Percentiles rank a stretch among this genome's conserved stretches.
Evolutionary conservation across 2,888 invertebrate species (phyloP).

Genomic region (Lumbricus terrestris): DNA sequence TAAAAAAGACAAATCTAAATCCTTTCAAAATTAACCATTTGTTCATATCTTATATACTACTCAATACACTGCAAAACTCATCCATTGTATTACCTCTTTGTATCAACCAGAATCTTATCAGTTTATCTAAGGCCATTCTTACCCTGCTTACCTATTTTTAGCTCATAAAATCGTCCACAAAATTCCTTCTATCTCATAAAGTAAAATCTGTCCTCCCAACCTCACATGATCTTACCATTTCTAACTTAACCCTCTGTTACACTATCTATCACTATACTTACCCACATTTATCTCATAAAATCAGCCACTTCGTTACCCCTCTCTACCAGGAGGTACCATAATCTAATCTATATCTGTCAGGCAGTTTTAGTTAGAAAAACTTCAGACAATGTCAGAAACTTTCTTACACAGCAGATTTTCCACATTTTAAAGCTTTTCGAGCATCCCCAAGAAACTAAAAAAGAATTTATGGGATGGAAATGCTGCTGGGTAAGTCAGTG

Average conservation of each 20-base stretch:
- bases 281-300: background rate
- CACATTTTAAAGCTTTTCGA: background rate
- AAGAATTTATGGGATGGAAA: background rate
- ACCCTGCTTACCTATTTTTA: too few relatives aligned
- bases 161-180: too few relatives aligned
- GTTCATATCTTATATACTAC: background rate
- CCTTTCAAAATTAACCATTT: background rate
- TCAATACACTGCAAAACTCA: background rate
- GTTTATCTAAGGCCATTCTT: too few relatives aligned
- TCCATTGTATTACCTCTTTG: background rate
- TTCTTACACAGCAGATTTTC: background rate
- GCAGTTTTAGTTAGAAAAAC: background rate
- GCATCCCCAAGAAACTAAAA: background rate
- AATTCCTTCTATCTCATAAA: too few relatives aligned
- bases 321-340: conserved; percentile 3
- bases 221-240: background rate
- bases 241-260: background rate
- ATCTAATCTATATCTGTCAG: background rate
- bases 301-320: background rate
- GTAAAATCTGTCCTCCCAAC: too few relatives aligned
- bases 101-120: background rate
- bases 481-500: background rate
- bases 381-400: background rate
- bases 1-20: background rate
- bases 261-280: background rate